Evolutionary conservation across 2,888 invertebrate genomes (phyloP), one percentile per base, ranked within the genome.

Genomic region (Napeogenes inachia): DNA sequence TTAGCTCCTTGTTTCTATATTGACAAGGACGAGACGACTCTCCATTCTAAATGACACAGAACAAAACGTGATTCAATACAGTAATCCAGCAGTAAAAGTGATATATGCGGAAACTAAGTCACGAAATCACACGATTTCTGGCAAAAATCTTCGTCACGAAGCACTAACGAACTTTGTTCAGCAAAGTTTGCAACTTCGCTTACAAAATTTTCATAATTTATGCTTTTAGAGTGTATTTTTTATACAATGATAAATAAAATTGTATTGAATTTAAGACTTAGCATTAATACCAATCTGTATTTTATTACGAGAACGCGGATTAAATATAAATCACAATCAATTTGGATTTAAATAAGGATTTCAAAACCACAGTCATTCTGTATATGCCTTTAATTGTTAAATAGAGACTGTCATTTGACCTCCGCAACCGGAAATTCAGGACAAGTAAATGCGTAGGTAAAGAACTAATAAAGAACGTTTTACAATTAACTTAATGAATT

Each of bases 401-500:
- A 55, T 54, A 66, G 68, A 58, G 68, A 69, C 66, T 69, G 68
- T 68, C 66, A 56, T 59, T 67, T 68, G 69, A 71, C 70, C 70
- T 71, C 68, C 68, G 61, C 63, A 68, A 68, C 68, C 69, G 70
- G 70, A 70, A 70, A 68, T 58, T 54, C 64, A 46, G 66, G 63
- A 61, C 64, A 63, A 63, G 63, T 63, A 66, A 62, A 62, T 65
- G 68, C 66, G 69, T 69, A 69, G 69, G 68, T 62, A 69, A 66
- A 66, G 65, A 66, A 62, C 55, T 62, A 62, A 60, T 57, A 65
- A 67, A 65, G 64, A 64, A 66, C 66, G 58, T 65, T 68, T 63
- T 50, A 30, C 66, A 68, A 69, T 67, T 68, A 69, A 58, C 60
- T 66, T 69, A 69, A 70, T 70, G 62, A 70, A 70, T 70, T 67